These are phyloP conservation scores for Hydrotaea cyrtoneurina DNA, from an alignment of 2,888 invertebrate genomes.

Conservation along the genomic window DNA sequence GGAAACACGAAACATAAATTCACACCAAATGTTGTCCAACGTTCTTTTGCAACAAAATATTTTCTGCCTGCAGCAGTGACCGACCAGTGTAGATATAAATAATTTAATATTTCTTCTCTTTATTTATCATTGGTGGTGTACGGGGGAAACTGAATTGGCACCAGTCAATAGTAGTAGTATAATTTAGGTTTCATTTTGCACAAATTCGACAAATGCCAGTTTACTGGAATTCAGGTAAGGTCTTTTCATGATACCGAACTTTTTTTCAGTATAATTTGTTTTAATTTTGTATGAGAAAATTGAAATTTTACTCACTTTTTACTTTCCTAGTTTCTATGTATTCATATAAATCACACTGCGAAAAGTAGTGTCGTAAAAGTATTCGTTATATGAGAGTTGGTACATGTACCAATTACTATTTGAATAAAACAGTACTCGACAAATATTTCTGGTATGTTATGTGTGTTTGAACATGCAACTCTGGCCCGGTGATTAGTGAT, in stretches of 20 bases:
- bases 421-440: not conserved
- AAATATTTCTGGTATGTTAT: not conserved
- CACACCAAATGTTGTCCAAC: constrained; percentile 13
- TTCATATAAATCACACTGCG: constrained; percentile 67
- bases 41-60: constrained; percentile 57
- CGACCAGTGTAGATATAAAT: constrained; percentile 59
- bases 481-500: too few relatives aligned
- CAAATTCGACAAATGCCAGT: constrained; percentile 36
- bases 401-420: not conserved
- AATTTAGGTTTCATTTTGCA: constrained; percentile 39
- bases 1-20: constrained; percentile 39
- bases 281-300: constrained; percentile 51
- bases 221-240: constrained; percentile 26
- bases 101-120: constrained; percentile 61
- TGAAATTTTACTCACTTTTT: constrained; percentile 67
- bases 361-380: constrained; percentile 63
- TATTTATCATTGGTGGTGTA: constrained; percentile 61
- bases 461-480: too few relatives aligned
- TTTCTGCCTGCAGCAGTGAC: constrained; percentile 19
- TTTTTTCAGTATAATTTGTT: constrained; percentile 42
- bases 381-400: constrained; percentile 30
- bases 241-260: constrained; percentile 41
- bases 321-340: constrained; percentile 67
- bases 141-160: constrained; percentile 41
- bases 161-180: constrained; percentile 47